These are phyloP conservation scores for Caretta caretta DNA, from an alignment of 2,113 vertebrate genomes.

Conservation along the genomic window DNA sequence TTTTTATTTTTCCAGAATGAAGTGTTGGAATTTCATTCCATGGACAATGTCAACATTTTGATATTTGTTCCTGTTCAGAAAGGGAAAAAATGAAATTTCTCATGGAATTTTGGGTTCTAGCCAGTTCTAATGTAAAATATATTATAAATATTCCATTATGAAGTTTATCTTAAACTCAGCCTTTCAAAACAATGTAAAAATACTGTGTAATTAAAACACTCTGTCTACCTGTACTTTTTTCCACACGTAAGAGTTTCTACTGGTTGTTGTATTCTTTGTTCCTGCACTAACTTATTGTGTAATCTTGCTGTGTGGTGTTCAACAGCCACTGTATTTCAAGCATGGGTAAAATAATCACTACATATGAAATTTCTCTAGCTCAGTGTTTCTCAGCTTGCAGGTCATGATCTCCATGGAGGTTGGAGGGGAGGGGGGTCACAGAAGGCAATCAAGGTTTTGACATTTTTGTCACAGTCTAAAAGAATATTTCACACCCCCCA, in stretches of 20 bases:
- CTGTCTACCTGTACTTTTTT: neutral
- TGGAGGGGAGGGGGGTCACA: neutral
- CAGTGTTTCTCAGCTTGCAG: neutral
- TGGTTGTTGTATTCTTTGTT: neutral
- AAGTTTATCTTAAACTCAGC: neutral
- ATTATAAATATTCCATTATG: neutral
- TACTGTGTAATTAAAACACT: neutral
- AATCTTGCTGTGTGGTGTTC: neutral
- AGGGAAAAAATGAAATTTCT: neutral
- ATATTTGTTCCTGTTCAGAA: neutral
- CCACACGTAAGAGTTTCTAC: neutral
- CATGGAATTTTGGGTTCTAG: neutral
- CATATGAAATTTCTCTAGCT: neutral
- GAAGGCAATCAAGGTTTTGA: neutral
- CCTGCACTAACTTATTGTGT: rapidly evolving
- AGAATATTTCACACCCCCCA: neutral
- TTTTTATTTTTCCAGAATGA: neutral
- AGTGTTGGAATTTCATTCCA: neutral
- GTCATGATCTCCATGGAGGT: neutral
- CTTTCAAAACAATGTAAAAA: neutral
- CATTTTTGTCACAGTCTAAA: neutral
- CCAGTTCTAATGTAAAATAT: neutral
- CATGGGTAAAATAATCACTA: neutral
- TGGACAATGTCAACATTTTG: neutral
- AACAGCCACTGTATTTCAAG: neutral